A percentile compares a stretch with the other conserved stretches of the same genome.
Conservation (phyloP, 2,888 invertebrate genomes). For the Alviniconcha strummeri region DNA sequence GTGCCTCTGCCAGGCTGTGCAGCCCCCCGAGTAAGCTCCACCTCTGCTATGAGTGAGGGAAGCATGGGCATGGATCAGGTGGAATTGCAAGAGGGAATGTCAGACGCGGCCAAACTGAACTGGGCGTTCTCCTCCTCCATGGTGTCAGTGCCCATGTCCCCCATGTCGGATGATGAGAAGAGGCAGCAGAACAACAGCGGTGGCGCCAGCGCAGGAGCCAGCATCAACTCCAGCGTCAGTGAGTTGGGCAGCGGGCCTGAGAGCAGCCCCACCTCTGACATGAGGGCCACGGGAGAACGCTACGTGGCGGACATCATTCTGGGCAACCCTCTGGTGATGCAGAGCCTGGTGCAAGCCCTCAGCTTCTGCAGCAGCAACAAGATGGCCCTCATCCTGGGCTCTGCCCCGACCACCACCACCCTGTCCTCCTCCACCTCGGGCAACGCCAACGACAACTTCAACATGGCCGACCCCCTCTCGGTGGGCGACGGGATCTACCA, state of each 20-base stretch:
- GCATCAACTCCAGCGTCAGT: conserved; percentile 29
- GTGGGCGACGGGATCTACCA: conserved; percentile 92
- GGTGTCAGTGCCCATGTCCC: conserved; percentile 40
- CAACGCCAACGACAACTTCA: conserved; percentile 30
- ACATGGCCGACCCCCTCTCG: conserved; percentile 78
- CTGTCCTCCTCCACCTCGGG: conserved; percentile 10
- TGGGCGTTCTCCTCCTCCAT: conserved; percentile 56
- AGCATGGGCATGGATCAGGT: conserved; percentile 15
- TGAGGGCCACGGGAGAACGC: conserved; percentile 38
- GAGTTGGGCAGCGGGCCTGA: background rate
- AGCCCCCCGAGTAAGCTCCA: conserved; percentile 38
- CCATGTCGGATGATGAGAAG: conserved; percentile 72
- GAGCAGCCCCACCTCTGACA: conserved; percentile 21
- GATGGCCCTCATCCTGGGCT: conserved; percentile 80
- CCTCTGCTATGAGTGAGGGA: conserved; percentile 25
- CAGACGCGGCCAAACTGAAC: conserved; percentile 63
- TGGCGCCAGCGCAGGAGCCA: conserved; percentile 1
- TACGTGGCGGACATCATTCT: conserved; percentile 68
- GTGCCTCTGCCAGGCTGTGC: conserved; percentile 47
- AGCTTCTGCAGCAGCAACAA: conserved; percentile 85
- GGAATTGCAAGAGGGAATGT: conserved; percentile 50
- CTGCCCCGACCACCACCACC: conserved; percentile 23
- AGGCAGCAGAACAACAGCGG: conserved; percentile 41
- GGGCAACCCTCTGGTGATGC: conserved; percentile 82
- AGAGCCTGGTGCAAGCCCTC: conserved; percentile 86